Evolutionary conservation across 2,113 vertebrate species (phyloP), one percentile per base, ranked within the genome.

Genomic region (Passer domesticus): DNA sequence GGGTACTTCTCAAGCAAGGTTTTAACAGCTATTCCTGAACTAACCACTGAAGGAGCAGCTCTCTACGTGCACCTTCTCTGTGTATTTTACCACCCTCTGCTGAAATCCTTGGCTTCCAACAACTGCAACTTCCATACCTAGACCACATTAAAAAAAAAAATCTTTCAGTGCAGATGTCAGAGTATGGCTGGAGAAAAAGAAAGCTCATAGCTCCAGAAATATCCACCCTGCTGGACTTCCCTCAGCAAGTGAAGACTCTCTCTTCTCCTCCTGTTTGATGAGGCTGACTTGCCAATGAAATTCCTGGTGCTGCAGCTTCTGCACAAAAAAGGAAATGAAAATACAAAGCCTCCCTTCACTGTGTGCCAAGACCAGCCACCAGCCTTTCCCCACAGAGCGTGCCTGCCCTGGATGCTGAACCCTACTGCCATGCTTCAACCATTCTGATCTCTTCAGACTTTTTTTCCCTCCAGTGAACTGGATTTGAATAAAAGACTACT

Each of bases 341-440:
- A 85, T 5, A 95, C 50, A 75, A 90, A 85, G n/a, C 44, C 31
- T 66, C 25, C 14, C 66, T 91, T 91, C 62, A 82, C 18, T 3
- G 17, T 7, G 27, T 53, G 76, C 46, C 85, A 74, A 73, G 41
- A 25, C 4, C 16, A 59, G 24, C 53, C 28, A 21, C 33, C 27
- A 75, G 63, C 9, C 62, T 62, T 69, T 76, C 44, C 11, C 41
- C 49, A 37, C 0, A 0, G 6, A 59, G 10, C 0, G 0, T 39
- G 44, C 19, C 50, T 84, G 74, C 25, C 37, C 60, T 7, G 1
- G 59, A 69, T 58, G 35, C 53, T 15, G 43, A 37, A 63, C n/a
- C 55, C 35, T 15, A 28, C n/a, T 66, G 46, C 59, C 13, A 30
- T 3, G 39, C 52, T 91, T 70, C 68, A 83, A 21, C 12, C 46